These are phyloP conservation scores for Acrossocheilus fasciatus DNA, from an alignment of 2,797 vertebrate genomes.

Conservation along the genomic window DNA sequence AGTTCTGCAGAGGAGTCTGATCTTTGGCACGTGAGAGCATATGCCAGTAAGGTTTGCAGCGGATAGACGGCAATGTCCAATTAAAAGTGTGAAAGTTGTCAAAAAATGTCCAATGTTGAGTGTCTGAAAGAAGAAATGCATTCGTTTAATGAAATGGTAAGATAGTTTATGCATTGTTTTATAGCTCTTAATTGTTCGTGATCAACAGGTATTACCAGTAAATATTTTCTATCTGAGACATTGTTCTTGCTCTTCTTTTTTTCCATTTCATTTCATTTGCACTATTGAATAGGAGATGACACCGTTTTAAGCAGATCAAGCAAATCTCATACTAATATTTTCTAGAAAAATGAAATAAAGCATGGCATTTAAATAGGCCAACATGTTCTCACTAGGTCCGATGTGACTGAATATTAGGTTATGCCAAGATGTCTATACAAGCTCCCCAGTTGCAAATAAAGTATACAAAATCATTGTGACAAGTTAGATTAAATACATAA, in stretches of 20 bases:
- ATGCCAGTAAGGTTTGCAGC: slow-evolving; percentile 44
- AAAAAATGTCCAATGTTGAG: slow-evolving; percentile 23
- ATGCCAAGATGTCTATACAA: too few relatives aligned
- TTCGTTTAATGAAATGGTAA: slow-evolving; percentile 1
- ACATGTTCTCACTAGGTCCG: neutral
- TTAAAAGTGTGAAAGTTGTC: slow-evolving; percentile 46
- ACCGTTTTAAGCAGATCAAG: neutral
- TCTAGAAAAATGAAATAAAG: neutral
- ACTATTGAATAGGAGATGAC: neutral
- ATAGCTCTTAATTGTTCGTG: slow-evolving; percentile 46
- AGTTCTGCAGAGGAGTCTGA: slow-evolving; percentile 38
- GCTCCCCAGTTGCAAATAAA: neutral
- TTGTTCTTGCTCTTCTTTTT: neutral
- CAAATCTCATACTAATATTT: neutral
- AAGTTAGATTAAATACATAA: slow-evolving; percentile 77
- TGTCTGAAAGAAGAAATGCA: slow-evolving; percentile 32
- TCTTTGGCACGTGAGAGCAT: slow-evolving; percentile 24
- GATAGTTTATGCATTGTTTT: neutral
- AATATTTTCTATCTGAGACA: slow-evolving; percentile 69
- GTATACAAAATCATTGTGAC: slow-evolving; percentile 2
- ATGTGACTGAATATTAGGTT: neutral
- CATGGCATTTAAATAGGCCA: neutral
- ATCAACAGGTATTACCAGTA: slow-evolving; percentile 66
- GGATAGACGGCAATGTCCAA: slow-evolving; percentile 31
- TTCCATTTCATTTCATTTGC: neutral